Evolutionary conservation across 2,113 vertebrate species (phyloP).

Genomic region (Plecturocebus donacophilus): DNA sequence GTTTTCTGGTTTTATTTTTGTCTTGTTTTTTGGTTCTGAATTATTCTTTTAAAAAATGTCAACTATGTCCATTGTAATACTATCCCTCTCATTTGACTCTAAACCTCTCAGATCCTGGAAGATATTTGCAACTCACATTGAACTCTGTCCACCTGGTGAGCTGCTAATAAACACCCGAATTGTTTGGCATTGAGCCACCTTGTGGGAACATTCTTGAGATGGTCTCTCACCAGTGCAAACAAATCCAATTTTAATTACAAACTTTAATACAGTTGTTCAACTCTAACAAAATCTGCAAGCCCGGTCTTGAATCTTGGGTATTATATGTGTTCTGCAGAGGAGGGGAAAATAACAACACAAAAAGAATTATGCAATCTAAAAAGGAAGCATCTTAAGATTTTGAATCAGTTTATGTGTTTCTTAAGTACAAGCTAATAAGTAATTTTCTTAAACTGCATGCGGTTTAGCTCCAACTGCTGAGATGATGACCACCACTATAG

Average conservation of each 20-base stretch:
- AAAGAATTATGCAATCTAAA: constrained; percentile 6
- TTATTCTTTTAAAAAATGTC: constrained; percentile 58
- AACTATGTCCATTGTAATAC: constrained; percentile 47
- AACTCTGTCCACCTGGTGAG: background rate
- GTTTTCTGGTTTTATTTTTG: constrained; percentile 27
- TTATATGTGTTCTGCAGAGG: background rate
- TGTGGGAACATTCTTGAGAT: constrained; percentile 40
- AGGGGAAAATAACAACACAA: background rate
- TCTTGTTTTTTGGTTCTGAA: background rate
- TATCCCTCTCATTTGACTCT: constrained; percentile 2
- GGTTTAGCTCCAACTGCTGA: background rate
- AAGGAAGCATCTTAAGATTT: constrained; percentile 24
- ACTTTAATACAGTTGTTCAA: constrained; percentile 39
- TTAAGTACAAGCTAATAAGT: constrained; percentile 32
- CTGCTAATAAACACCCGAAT: constrained; percentile 20
- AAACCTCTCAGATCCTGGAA: constrained; percentile 41
- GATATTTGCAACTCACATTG: constrained; percentile 51
- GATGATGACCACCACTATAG: background rate
- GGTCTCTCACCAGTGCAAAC: background rate
- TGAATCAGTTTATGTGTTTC: background rate
- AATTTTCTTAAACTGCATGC: background rate
- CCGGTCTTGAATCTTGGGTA: constrained; percentile 44
- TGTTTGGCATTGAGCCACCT: constrained; percentile 3
- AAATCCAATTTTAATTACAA: constrained; percentile 63
- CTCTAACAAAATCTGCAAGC: constrained; percentile 43